These are phyloP conservation scores for Python bivittatus DNA, from an alignment of 2,113 vertebrate genomes.

Conservation along the genomic window DNA sequence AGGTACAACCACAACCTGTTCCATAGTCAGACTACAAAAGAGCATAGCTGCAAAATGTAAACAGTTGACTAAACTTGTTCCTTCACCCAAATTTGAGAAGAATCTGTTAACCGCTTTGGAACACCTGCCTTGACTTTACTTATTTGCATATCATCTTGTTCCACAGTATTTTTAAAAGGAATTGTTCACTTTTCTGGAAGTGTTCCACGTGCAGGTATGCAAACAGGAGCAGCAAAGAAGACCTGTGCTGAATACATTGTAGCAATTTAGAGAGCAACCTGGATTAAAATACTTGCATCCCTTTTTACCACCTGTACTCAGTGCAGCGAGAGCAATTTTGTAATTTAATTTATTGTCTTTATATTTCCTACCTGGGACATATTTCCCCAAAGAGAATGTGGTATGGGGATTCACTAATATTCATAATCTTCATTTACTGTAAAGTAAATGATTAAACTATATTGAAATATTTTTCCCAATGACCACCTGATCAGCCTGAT, in stretches of 20 bases:
- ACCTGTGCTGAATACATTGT: conserved; percentile 16
- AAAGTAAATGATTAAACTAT: neutral
- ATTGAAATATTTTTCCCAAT: neutral
- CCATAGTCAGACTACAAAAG: neutral
- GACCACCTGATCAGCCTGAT: neutral
- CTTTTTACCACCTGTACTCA: neutral
- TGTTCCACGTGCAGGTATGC: conserved; percentile 13
- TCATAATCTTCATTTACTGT: neutral
- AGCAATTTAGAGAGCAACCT: neutral
- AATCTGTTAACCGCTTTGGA: neutral
- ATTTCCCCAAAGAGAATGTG: neutral
- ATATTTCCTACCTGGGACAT: too few relatives aligned
- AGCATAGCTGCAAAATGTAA: neutral
- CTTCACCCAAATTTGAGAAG: neutral
- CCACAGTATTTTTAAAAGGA: neutral
- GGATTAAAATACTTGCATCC: neutral
- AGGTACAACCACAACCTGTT: neutral
- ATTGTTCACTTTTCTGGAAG: conserved; percentile 17
- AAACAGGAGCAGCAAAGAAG: conserved; percentile 34
- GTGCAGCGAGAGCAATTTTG: neutral
- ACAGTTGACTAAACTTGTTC: neutral
- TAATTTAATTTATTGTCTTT: neutral
- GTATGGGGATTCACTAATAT: neutral
- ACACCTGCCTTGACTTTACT: rapidly evolving
- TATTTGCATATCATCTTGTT: neutral